A percentile compares a stretch with the other conserved stretches of the same genome.
These are phyloP conservation scores for Amphiprion ocellaris DNA, from an alignment of 2,113 vertebrate genomes.

Conservation along the genomic window DNA sequence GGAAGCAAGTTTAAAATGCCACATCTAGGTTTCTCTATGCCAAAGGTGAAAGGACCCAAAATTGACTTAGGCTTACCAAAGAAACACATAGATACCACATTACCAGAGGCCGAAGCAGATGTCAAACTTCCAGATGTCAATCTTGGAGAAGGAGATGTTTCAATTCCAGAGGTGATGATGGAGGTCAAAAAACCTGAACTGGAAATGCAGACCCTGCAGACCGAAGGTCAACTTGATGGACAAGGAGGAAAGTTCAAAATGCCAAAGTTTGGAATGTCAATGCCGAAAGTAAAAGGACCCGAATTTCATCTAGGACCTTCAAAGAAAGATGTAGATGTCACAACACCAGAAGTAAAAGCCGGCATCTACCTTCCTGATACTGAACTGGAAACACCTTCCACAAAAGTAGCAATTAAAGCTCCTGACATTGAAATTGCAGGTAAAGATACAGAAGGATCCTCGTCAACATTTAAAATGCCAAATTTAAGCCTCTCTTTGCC, in stretches of 20 bases:
- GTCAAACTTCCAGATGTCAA: constrained; percentile 8
- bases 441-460: neutral
- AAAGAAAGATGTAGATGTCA: constrained; percentile 17
- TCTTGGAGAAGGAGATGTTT: constrained; percentile 33
- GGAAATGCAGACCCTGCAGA: neutral
- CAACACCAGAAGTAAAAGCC: constrained; percentile 23
- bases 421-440: neutral
- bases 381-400: neutral
- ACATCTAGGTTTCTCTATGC: constrained; percentile 55
- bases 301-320: constrained; percentile 10
- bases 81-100: neutral
- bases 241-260: constrained; percentile 49
- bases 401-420: neutral
- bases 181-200: neutral
- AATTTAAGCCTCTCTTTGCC: constrained; percentile 22
- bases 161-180: constrained; percentile 33
- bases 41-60: constrained; percentile 55
- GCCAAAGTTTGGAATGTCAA: constrained; percentile 45
- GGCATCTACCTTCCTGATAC: constrained; percentile 8
- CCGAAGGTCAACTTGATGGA: constrained; percentile 13
- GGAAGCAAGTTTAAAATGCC: constrained; percentile 52
- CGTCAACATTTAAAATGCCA: constrained; percentile 40
- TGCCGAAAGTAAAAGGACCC: constrained; percentile 32
- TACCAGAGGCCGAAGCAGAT: constrained; percentile 22
- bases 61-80: constrained; percentile 42